Evolutionary conservation across 1,140 invertebrate genomes (phyloP).

Genomic region (Ctenoplectra terminalis): DNA sequence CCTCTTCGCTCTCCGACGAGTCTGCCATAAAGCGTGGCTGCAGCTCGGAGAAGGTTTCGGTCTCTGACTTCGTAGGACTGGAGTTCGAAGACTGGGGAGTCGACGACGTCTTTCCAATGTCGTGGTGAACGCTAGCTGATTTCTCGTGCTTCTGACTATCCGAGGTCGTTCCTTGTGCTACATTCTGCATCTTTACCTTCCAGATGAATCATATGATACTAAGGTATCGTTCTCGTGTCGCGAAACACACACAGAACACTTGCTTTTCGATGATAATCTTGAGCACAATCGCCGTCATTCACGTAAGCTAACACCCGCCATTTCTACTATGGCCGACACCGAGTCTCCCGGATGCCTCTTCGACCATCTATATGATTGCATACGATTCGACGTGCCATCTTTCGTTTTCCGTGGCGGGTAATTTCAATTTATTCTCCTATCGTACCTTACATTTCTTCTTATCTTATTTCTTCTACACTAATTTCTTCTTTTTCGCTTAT

Average conservation of each 20-base stretch:
- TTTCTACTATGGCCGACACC: conserved; percentile 85
- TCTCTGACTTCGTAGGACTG: conserved; percentile 89
- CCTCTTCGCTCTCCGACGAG: conserved; percentile 95
- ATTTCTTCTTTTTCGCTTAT: too few relatives aligned
- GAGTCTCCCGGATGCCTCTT: conserved; percentile 65
- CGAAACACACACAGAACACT: conserved; percentile 74
- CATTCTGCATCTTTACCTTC: conserved; percentile 94
- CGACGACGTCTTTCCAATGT: conserved; percentile 85
- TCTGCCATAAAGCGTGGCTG: conserved; percentile 93
- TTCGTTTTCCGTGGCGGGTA: conserved; percentile 46
- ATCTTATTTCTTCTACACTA: too few relatives aligned
- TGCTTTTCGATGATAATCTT: conserved; percentile 71
- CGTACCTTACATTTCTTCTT: too few relatives aligned
- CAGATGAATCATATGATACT: conserved; percentile 85
- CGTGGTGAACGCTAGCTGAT: conserved; percentile 83
- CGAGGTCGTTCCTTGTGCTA: conserved; percentile 88
- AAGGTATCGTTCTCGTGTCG: conserved; percentile 83
- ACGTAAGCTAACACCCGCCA: conserved; percentile 88
- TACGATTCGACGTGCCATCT: conserved; percentile 45
- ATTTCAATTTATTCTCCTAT: conserved; percentile 44
- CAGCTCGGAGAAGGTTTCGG: conserved; percentile 89
- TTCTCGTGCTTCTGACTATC: conserved; percentile 91
- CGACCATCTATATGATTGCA: conserved; percentile 51
- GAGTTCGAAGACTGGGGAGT: conserved; percentile 86
- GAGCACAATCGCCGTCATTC: conserved; percentile 85